A percentile compares a stretch with the other conserved stretches of the same genome.
Conservation (phyloP, 2,888 invertebrate genomes). For the Coelopa pilipes region DNA sequence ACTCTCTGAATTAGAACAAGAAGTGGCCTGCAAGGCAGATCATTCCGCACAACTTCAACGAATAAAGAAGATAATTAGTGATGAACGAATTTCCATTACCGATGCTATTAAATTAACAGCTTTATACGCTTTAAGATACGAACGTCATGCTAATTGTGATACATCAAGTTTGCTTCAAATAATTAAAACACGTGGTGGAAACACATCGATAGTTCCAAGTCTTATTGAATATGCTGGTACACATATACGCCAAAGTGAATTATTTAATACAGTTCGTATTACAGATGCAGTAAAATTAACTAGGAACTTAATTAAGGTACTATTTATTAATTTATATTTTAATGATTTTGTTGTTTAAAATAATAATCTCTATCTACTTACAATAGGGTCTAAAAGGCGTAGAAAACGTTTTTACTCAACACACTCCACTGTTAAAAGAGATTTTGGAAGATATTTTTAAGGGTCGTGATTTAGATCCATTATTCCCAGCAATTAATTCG, state of each 20-base stretch:
- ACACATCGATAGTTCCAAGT: slow-evolving; percentile 73
- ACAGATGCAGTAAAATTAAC: slow-evolving; percentile 89
- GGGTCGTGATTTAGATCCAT: slow-evolving; percentile 86
- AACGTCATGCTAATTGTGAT: slow-evolving; percentile 87
- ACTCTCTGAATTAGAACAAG: slow-evolving; percentile 94
- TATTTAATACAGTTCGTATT: slow-evolving; percentile 89
- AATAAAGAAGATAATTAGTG: slow-evolving; percentile 81
- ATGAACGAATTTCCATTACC: slow-evolving; percentile 76
- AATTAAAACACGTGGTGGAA: slow-evolving; percentile 77
- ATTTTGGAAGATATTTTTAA: slow-evolving; percentile 90
- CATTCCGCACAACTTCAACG: slow-evolving; percentile 83
- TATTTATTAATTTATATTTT: neutral
- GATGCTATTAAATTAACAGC: slow-evolving; percentile 91
- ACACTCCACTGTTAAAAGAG: slow-evolving; percentile 90
- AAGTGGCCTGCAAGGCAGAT: slow-evolving; percentile 88
- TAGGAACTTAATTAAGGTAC: slow-evolving; percentile 62
- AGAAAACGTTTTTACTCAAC: slow-evolving; percentile 99
- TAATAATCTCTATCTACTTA: neutral
- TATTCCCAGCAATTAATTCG: slow-evolving; percentile 85
- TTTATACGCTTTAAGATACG: slow-evolving; percentile 93
- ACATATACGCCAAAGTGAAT: slow-evolving; percentile 82
- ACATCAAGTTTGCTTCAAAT: slow-evolving; percentile 79
- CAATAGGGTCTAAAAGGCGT: slow-evolving; percentile 87
- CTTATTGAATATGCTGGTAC: slow-evolving; percentile 88
- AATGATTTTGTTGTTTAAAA: neutral